phyloP scores from a whole-genome alignment of 1,140 invertebrate genomes.

The Achatina immaculata region DNA sequence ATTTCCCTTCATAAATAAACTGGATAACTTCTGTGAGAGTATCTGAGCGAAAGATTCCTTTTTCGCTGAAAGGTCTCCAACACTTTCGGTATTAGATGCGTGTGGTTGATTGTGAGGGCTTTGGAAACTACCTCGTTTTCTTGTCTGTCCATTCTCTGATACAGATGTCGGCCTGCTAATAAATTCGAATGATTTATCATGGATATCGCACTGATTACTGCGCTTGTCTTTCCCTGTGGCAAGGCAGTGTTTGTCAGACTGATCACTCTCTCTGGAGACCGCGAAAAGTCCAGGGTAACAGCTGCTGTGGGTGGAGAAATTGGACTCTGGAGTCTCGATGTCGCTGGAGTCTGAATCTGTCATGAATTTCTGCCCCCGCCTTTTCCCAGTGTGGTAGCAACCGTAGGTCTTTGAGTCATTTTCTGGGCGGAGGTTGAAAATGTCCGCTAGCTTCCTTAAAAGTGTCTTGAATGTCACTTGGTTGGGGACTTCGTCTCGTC shows the following conservation, averaged over 20 bases:
- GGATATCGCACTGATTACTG: too few relatives aligned
- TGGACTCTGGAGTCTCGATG: neutral
- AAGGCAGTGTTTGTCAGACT: neutral
- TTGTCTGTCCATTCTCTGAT: neutral
- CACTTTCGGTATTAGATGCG: neutral
- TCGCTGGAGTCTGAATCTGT: neutral
- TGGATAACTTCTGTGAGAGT: neutral
- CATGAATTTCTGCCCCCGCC: neutral
- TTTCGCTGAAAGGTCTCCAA: neutral
- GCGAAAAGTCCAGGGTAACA: neutral
- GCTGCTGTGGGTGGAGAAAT: conserved; percentile 7
- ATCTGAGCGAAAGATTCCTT: neutral
- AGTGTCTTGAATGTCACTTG: neutral
- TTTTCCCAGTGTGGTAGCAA: neutral
- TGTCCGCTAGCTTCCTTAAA: neutral
- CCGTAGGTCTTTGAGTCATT: neutral
- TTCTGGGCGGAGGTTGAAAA: neutral
- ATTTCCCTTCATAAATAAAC: neutral
- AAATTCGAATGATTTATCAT: too few relatives aligned
- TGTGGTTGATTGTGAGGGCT: neutral
- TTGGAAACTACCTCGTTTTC: too few relatives aligned
- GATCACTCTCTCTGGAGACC: neutral
- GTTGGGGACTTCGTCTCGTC: neutral
- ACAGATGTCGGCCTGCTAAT: too few relatives aligned
- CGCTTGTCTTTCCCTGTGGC: too few relatives aligned